Base-by-base conservation (phyloP, 2,888 invertebrate species). In the Beris morrisii region DNA sequence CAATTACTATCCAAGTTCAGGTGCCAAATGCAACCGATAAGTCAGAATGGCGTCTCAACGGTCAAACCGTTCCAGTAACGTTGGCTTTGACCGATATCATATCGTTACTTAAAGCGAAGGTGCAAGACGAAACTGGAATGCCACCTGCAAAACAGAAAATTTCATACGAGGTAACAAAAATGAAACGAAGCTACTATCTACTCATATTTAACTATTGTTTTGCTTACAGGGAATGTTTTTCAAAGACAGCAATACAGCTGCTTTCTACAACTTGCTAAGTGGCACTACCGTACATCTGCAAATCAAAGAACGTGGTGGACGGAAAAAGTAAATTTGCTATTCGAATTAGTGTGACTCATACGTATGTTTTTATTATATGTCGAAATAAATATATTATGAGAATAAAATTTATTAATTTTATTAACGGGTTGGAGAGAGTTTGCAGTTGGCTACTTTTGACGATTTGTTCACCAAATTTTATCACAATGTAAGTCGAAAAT, bases 61-160 rank as follows among this genome's bases (percentile, higher is more conserved):
- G 98, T 0, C 96, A 97, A 80, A 85, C 88, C 69, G 80, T 98
- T 73, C 86, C 87, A 61, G 85, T 96, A 65, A 88, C 88, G 2
- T 77, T 97, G 75, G 87, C 92, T 48, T 83, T 93, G 12, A 85
- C 86, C 12, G 92, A 95, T 71, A 83, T 87, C 0, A 89, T 96
- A n/a, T 87, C 90, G 12, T 89, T 88, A 64, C 86, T 99, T 73
- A 99, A 99, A 83, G 87, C 89, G 11, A 88, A 91, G 77, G 86
- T 99, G 73, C 88, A 88, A 76, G 88, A 92, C 70, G 86, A 88
- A 72, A 92, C 93, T 66, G 92, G 92, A 71, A 93, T 99, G 91
- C 95, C 97, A 52, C 93, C 92, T 15, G 95, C 96, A 64, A 99
- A 99, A 79, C 98, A 99, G 82, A 97, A 99, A 80, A 84, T 99